Percentiles rank a stretch among this genome's conserved stretches.
Evolutionary conservation across 2,113 vertebrate species (phyloP).

Genomic region (Phalacrocorax brasilianus): DNA sequence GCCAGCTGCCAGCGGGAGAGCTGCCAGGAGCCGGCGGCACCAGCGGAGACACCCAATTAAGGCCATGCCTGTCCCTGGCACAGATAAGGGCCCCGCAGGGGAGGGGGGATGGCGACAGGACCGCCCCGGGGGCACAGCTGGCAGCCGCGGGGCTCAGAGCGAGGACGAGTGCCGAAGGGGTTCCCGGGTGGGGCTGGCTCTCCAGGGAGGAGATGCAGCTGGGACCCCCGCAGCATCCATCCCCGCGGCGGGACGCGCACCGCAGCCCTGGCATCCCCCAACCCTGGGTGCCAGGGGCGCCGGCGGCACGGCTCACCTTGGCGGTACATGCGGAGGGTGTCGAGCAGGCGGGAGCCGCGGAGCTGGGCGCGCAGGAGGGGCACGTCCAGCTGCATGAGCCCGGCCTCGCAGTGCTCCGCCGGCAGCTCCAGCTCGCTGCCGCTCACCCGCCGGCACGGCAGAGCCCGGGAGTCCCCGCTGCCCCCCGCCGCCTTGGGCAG

Average conservation of each 20-base stretch:
- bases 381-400: slow-evolving; percentile 91
- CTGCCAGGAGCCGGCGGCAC: neutral
- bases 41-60: slow-evolving; percentile 47
- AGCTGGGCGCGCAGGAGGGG: slow-evolving; percentile 90
- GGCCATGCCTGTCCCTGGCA: slow-evolving; percentile 6
- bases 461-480: slow-evolving; percentile 72
- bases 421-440: slow-evolving; percentile 81
- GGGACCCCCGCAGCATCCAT: fast-evolving
- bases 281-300: neutral
- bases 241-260: fast-evolving
- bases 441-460: slow-evolving; percentile 77
- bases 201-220: fast-evolving
- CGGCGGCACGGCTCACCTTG: slow-evolving; percentile 70
- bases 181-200: neutral
- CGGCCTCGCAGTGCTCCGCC: slow-evolving; percentile 84
- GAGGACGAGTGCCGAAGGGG: neutral
- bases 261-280: neutral
- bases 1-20: neutral
- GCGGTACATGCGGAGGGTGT: slow-evolving; percentile 92
- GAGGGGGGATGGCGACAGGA: neutral
- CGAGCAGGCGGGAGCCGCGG: slow-evolving; percentile 89
- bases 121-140: neutral
- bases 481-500: slow-evolving; percentile 84
- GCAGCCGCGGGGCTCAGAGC: neutral
- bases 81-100: neutral